Conservation (phyloP, 2,797 vertebrate species). For the Heterohyrax brucei region DNA sequence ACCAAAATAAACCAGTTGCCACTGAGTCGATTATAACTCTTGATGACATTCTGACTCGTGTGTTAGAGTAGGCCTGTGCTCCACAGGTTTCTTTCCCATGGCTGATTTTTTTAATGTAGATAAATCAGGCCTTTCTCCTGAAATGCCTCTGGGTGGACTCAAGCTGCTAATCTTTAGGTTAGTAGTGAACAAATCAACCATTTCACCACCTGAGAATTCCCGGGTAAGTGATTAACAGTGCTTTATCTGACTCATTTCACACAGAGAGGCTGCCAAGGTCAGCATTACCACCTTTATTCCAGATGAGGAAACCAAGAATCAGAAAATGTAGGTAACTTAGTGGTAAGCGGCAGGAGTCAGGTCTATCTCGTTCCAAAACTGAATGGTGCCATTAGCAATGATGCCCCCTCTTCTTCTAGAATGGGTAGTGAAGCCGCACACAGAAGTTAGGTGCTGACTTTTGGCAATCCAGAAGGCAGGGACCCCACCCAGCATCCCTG, state of each 20-base stretch:
- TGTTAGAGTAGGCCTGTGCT: not conserved
- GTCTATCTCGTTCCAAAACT: not conserved
- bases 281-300: not conserved
- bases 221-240: not conserved
- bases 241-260: not conserved
- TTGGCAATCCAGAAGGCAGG: not conserved
- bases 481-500: not conserved
- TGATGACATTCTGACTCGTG: not conserved
- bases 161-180: not conserved
- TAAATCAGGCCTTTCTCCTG: not conserved
- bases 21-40: not conserved
- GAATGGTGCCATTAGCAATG: not conserved
- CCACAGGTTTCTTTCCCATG: not conserved
- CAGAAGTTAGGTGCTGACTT: not conserved
- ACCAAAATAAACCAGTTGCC: not conserved
- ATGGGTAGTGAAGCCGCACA: not conserved
- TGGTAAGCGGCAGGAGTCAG: not conserved
- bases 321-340: not conserved
- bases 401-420: not conserved
- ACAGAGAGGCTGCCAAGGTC: not conserved
- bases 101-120: not conserved
- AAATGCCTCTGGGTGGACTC: not conserved
- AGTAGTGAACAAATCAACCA: not conserved
- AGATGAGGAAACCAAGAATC: not conserved
- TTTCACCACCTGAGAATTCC: not conserved